phyloP scores from a whole-genome alignment of 2,888 invertebrate genomes.

The Odontomyia ornata region DNA sequence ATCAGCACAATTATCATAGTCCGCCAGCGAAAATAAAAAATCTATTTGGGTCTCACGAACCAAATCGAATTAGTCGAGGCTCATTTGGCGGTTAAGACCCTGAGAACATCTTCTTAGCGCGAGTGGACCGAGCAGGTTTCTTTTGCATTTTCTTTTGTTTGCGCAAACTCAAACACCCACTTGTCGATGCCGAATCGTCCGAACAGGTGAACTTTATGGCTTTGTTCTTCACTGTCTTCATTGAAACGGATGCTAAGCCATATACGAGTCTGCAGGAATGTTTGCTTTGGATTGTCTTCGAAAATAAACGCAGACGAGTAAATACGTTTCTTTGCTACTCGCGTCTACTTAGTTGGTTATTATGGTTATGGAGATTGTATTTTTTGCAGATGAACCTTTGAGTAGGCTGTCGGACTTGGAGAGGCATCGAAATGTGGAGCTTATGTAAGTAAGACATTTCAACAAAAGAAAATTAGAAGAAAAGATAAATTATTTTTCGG shows the following conservation, averaged over 20 bases:
- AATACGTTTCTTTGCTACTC: no score
- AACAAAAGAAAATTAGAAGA: not conserved
- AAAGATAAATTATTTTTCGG: not conserved
- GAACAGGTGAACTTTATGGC: slow-evolving; percentile 13
- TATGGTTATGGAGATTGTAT: no score
- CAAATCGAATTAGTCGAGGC: not conserved
- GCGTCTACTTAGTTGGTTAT: not conserved
- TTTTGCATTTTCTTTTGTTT: slow-evolving; percentile 9
- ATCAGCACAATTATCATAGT: no score
- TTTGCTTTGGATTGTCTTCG: not conserved
- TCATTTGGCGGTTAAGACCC: slow-evolving; percentile 10
- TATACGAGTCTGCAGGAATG: not conserved
- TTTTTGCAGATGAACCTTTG: not conserved
- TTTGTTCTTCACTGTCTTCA: not conserved
- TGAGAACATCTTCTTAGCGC: not conserved
- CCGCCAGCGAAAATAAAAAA: not conserved
- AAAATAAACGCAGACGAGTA: not conserved
- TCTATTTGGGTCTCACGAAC: not conserved
- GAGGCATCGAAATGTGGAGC: no score
- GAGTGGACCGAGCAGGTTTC: not conserved
- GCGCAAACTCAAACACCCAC: not conserved
- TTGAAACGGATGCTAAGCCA: not conserved
- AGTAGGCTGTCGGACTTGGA: not conserved
- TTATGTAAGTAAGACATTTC: not conserved
- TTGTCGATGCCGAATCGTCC: not conserved